Percentiles rank a stretch among this genome's conserved stretches.
Evolutionary conservation across 1,140 invertebrate genomes (phyloP).

Genomic region (Pseudomyrmex gracilis): DNA sequence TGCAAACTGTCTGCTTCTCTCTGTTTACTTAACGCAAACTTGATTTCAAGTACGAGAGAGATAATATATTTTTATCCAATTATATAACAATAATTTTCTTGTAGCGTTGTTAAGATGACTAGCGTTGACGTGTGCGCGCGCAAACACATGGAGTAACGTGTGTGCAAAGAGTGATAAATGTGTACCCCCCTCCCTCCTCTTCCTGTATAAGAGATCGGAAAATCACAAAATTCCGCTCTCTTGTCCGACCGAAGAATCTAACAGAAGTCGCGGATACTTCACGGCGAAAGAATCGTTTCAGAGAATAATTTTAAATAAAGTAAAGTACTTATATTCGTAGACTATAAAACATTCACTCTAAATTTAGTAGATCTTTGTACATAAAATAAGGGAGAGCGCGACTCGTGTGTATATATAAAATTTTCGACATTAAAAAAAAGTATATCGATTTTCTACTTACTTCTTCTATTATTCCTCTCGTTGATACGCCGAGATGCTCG

Average conservation of each 20-base stretch:
- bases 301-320: not conserved
- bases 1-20: constrained; percentile 8
- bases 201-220: too few relatives aligned
- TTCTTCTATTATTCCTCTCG: constrained; percentile 79
- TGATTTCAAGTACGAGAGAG: constrained; percentile 30
- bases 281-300: not conserved
- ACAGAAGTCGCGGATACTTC: too few relatives aligned
- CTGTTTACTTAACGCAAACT: constrained; percentile 35
- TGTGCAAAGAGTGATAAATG: too few relatives aligned
- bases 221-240: too few relatives aligned
- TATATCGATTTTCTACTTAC: constrained; percentile 71
- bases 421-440: constrained; percentile 55
- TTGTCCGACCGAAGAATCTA: too few relatives aligned
- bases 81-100: not conserved
- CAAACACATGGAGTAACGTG: too few relatives aligned
- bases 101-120: constrained; percentile 42
- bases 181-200: too few relatives aligned
- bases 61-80: constrained; percentile 31
- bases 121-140: constrained; percentile 4
- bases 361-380: not conserved
- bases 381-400: not conserved
- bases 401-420: constrained; percentile 44
- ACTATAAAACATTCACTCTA: not conserved
- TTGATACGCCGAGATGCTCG: constrained; percentile 74
- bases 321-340: constrained; percentile 2